Conservation (phyloP, 2,797 vertebrate species). For the Perdix hodgsoniae region DNA sequence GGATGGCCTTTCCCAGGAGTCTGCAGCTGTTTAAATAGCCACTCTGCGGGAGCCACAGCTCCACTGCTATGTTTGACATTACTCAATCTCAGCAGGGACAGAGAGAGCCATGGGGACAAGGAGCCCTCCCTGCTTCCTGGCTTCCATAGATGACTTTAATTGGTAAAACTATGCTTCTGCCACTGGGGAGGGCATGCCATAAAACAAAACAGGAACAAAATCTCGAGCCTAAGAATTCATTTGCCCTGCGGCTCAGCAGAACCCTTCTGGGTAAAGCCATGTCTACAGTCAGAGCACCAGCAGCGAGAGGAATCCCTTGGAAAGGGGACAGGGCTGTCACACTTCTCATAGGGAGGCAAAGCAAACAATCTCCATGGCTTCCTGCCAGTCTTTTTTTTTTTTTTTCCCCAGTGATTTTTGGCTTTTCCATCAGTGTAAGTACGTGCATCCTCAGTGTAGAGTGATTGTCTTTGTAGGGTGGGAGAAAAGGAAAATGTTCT, state of each 20-base stretch:
- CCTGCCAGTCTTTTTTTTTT: neutral
- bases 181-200: conserved; percentile 25
- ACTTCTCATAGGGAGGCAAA: neutral
- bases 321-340: neutral
- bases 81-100: conserved; percentile 57
- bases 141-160: conserved; percentile 72
- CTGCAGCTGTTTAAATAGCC: conserved; percentile 62
- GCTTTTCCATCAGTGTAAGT: neutral
- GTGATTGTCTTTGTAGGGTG: neutral
- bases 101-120: conserved; percentile 55
- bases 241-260: neutral
- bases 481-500: neutral
- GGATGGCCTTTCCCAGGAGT: conserved; percentile 52
- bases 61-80: conserved; percentile 44
- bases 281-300: neutral
- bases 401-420: neutral
- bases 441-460: rapidly evolving
- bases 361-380: neutral
- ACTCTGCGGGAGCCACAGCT: neutral
- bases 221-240: neutral
- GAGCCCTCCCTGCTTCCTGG: conserved; percentile 59
- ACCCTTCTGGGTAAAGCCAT: neutral
- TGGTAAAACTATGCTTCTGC: conserved; percentile 79
- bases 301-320: neutral
- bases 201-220: conserved; percentile 52